Evolutionary conservation across 2,797 vertebrate genomes (phyloP), one percentile per base, ranked within the genome.

Genomic region (Helostoma temminkii): DNA sequence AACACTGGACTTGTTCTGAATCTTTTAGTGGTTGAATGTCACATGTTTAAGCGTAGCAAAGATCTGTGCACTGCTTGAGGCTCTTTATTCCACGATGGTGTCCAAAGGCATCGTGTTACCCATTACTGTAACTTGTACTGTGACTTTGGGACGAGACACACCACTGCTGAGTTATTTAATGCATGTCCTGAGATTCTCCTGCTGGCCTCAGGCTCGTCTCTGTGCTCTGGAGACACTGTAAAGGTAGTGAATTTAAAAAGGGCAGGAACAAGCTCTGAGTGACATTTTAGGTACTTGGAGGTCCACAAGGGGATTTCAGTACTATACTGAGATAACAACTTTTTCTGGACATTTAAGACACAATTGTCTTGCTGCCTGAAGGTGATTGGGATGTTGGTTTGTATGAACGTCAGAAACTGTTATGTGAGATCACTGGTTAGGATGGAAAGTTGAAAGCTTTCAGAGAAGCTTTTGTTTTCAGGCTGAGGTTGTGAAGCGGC

Each of bases 261-360:
- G 39, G 18, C 54, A 71, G 48, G 49, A 34, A 54, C 54, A 47
- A 73, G 53, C 76, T 66, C 60, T 22, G 12, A 81, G 69, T 81
- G 85, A 79, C 75, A 79, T 67, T 28, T 49, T 63, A 63, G 67
- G 81, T 83, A 62, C 52, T 49, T 21, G 57, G 18, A 48, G 42
- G 42, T 55, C 74, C 59, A 0, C 25, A 2, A 62, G 81, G 63
- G 65, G 71, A 64, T 54, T 82, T 71, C 24, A 18, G 50, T 34
- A 42, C 74, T 48, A 19, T 62, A 74, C 70, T 52, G 65, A 76
- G 58, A 79, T 87, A 73, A 70, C 74, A 72, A 76, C 66, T 75
- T 64, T 37, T 22, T 22, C 52, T 68, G 18, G 82, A 43, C 67
- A 71, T 71, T 69, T 60, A 1, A 71, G 58, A 64, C 76, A 58